phyloP scores from a whole-genome alignment of 2,888 invertebrate genomes.

The Macrophya annulata region DNA sequence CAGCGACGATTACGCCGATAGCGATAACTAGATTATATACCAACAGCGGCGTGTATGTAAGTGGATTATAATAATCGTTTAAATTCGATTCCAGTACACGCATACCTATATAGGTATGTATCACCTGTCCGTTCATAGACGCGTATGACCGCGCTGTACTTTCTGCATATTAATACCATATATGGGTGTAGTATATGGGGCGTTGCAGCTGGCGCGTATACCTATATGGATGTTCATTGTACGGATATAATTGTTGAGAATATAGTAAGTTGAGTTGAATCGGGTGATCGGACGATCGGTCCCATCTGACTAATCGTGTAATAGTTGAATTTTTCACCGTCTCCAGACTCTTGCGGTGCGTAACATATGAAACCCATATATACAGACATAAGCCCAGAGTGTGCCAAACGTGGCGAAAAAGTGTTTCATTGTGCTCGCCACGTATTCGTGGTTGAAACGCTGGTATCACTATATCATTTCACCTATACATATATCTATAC shows the following conservation, averaged over 20 bases:
- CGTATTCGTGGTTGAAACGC: constrained; percentile 3
- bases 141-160: constrained; percentile 12
- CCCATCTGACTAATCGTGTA: neutral
- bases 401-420: neutral
- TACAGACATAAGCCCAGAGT: neutral
- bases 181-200: neutral
- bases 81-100: neutral
- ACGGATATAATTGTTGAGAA: neutral
- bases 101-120: neutral
- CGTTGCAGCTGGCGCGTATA: neutral
- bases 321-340: neutral
- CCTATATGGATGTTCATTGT: neutral
- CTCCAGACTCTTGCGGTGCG: neutral
- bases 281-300: neutral
- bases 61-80: neutral
- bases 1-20: constrained; percentile 78
- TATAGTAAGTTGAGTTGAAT: neutral
- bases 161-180: neutral
- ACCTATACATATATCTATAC: constrained; percentile 7
- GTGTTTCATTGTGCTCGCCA: neutral
- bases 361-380: neutral
- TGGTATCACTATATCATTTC: neutral
- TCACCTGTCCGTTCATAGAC: neutral
- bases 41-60: neutral
- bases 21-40: constrained; percentile 72